Evolutionary conservation across 1,140 invertebrate genomes (phyloP), one percentile per base, ranked within the genome.

Genomic region (Trichomalopsis sarcophagae): DNA sequence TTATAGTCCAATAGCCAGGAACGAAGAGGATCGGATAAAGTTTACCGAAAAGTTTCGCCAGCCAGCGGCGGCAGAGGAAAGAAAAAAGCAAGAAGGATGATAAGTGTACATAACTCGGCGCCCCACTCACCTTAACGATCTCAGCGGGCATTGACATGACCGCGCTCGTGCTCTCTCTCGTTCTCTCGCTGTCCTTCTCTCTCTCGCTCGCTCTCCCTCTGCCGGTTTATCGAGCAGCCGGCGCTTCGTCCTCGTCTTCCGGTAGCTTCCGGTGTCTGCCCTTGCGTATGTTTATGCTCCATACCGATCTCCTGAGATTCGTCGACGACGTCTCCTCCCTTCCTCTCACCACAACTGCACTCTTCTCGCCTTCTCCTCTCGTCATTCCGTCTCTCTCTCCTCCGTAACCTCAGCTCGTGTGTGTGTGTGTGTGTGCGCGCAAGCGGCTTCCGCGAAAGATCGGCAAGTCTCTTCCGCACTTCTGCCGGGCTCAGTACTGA

Each of bases 221-320:
- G 68, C 33, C 23, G 88, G 77, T 66, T 76, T 87, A 87, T 88
- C 69, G 84, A 85, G 73, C 86, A 47, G 71, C 87, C 84, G 82
- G 73, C 86, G 75, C 83, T 88, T 75, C 50, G 66, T 75, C 79
- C 68, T 84, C 84, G 86, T 79, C 71, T 85, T 81, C 78, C 79
- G 84, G 71, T 47, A 33, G 74, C 44, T 86, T 82, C 80, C 80
- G 84, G 23, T 69, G 74, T 91, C 92, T 92, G 88, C 92, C 92
- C 84, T 93, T 93, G n/a, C 92, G 90, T 87, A 93, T 93, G 87
- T 93, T 89, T 86, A 93, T 93, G 89, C 90, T 93, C 92, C 92
- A 93, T 44, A 87, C 87, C 87, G 88, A 91, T 93, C 92, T 93
- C 84, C 92, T 90, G 71, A 93, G 87, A 87, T 93, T 93, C 23